phyloP scores from a whole-genome alignment of 2,113 vertebrate genomes.

The Abramis brama region DNA sequence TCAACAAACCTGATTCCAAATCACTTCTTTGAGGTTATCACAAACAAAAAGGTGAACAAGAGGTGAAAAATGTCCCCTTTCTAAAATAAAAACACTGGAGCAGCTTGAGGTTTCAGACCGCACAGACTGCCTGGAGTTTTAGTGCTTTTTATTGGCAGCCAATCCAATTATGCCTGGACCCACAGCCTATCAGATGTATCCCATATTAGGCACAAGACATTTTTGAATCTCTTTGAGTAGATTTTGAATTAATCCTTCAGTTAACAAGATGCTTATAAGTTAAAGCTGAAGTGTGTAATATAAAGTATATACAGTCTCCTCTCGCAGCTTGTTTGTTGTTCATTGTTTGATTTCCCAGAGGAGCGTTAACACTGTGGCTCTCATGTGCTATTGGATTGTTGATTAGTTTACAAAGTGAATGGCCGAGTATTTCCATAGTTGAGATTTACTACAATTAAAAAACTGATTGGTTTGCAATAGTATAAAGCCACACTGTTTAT shows the following conservation, averaged over 20 bases:
- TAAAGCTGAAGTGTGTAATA: background rate
- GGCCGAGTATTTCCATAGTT: background rate
- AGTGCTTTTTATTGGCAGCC: conserved; percentile 10
- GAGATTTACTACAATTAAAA: background rate
- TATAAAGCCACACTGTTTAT: background rate
- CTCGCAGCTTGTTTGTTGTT: background rate
- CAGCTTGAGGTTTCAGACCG: background rate
- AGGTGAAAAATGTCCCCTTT: conserved; percentile 18
- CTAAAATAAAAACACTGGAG: conserved; percentile 2
- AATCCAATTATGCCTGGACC: background rate
- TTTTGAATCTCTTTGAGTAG: background rate
- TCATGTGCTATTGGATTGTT: background rate
- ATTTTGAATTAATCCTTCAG: background rate
- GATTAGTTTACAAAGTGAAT: background rate
- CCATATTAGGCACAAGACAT: background rate
- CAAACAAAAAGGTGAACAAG: conserved; percentile 13
- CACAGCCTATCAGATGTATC: background rate
- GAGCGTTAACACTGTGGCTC: background rate
- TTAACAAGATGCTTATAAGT: background rate
- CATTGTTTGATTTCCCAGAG: background rate
- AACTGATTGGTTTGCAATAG: background rate
- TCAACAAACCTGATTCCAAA: background rate
- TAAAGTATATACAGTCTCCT: background rate
- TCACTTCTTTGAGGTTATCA: background rate
- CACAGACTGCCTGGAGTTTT: conserved; percentile 10